Conservation (phyloP, 2,888 invertebrate genomes). For the Tipula helvola region DNA sequence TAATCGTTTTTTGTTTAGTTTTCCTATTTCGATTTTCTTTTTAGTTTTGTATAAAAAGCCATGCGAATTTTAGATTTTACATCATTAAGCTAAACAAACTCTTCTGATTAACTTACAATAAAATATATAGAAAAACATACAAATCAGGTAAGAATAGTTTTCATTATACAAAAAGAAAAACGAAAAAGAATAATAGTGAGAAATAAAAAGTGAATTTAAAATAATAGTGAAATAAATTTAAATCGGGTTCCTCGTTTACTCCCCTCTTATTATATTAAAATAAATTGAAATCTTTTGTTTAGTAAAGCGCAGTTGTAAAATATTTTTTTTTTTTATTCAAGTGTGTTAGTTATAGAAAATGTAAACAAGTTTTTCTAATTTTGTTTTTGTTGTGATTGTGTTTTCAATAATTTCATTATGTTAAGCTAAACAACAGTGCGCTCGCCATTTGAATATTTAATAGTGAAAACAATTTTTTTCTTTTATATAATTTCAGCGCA, state of each 20-base stretch:
- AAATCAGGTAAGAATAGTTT: neutral
- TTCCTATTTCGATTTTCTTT: neutral
- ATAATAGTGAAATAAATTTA: neutral
- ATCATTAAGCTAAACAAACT: neutral
- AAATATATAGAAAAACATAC: neutral
- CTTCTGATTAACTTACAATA: neutral
- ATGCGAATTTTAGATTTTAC: neutral
- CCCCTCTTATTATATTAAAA: neutral
- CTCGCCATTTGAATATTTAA: no score
- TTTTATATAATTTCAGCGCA: slow-evolving; percentile 11
- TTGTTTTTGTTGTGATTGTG: neutral
- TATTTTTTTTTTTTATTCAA: neutral
- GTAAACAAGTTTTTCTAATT: neutral
- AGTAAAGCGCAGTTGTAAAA: neutral
- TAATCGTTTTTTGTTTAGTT: neutral
- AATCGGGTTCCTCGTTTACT: neutral
- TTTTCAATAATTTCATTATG: neutral
- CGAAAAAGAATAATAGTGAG: neutral
- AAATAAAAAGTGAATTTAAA: neutral
- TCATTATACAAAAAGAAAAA: neutral
- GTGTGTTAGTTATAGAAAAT: neutral
- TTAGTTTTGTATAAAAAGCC: slow-evolving; percentile 7
- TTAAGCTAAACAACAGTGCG: neutral
- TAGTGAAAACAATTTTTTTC: slow-evolving; percentile 18
- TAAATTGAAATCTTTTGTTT: neutral